These are phyloP conservation scores for Pseudobourletiella spinata DNA, from an alignment of 1,140 invertebrate species.

Conservation along the genomic window DNA sequence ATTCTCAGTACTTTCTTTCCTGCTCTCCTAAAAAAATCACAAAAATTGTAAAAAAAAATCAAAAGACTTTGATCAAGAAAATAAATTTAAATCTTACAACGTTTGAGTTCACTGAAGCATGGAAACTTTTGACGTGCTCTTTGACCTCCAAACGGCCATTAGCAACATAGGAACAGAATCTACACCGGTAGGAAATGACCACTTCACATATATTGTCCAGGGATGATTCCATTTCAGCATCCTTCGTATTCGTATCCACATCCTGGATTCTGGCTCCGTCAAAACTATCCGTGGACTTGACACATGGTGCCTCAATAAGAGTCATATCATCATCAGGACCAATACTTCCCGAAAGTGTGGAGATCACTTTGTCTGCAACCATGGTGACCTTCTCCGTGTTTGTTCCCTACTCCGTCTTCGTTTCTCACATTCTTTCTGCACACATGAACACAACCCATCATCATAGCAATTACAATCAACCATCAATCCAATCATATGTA, in stretches of 20 bases:
- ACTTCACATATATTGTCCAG: slow-evolving; percentile 24
- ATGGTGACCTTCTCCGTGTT: background rate
- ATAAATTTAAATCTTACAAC: too few species aligned
- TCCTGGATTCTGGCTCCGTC: background rate
- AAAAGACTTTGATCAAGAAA: too few species aligned
- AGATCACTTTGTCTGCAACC: slow-evolving; percentile 6
- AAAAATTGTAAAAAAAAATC: too few species aligned
- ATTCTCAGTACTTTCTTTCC: too few species aligned
- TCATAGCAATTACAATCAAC: background rate
- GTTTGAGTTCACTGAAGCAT: background rate
- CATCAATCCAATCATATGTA: background rate
- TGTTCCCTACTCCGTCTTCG: background rate
- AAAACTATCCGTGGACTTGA: background rate
- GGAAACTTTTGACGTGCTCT: slow-evolving; percentile 8
- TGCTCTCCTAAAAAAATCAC: too few species aligned
- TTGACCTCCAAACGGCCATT: slow-evolving; percentile 12
- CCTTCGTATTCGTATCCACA: background rate
- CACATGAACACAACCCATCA: background rate
- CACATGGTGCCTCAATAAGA: background rate
- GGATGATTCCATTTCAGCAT: background rate
- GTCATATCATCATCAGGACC: background rate
- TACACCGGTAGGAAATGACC: slow-evolving; percentile 23
- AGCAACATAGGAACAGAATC: slow-evolving; percentile 18
- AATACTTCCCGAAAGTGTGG: background rate
- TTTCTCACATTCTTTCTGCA: background rate